A percentile compares a stretch with the other conserved stretches of the same genome.
Evolutionary conservation across 2,113 vertebrate species (phyloP).

Genomic region (Urocolius indicus): DNA sequence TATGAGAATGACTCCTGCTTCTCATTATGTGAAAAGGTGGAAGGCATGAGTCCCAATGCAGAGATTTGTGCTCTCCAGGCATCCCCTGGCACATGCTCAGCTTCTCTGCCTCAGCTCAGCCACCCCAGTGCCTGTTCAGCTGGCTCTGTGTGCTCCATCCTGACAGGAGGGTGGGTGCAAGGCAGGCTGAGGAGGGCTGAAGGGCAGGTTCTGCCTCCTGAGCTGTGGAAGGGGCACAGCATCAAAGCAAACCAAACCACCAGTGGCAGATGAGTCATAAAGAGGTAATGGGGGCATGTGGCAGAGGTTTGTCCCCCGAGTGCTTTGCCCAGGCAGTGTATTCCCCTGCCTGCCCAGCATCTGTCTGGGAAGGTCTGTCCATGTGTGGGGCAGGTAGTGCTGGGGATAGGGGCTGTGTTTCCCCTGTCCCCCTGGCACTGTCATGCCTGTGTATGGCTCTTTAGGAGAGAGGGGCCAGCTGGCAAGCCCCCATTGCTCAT

Average conservation of each 20-base stretch:
- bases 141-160: background rate
- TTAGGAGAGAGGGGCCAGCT: rapidly evolving
- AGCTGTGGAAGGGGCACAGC: background rate
- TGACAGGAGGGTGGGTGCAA: background rate
- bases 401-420: background rate
- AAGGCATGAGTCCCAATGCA: background rate
- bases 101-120: background rate
- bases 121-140: background rate
- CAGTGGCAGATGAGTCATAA: constrained; percentile 12
- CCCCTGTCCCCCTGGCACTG: background rate
- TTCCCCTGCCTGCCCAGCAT: background rate
- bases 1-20: constrained; percentile 63
- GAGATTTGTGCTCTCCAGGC: background rate
- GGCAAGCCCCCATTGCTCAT: rapidly evolving
- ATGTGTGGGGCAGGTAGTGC: background rate
- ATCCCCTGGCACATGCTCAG: rapidly evolving
- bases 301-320: background rate
- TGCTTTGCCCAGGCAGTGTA: background rate
- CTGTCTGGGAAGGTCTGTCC: background rate
- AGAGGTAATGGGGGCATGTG: background rate
- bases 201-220: background rate
- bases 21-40: background rate
- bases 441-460: rapidly evolving
- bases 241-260: background rate
- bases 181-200: background rate